phyloP scores from a whole-genome alignment of 2,888 invertebrate genomes.

The Plutella xylostella region DNA sequence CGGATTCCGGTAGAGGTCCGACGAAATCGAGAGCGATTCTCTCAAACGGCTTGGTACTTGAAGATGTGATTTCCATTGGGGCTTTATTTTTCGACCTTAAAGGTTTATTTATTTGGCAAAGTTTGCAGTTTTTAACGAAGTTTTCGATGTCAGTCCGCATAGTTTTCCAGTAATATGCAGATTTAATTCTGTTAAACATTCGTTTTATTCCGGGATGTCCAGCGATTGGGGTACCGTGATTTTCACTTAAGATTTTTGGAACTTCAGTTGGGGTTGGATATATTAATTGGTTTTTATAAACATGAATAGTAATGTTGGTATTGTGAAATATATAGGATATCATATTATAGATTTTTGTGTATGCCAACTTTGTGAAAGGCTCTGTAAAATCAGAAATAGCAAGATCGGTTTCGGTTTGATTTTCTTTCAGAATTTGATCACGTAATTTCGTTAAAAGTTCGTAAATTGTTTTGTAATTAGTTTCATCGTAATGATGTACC shows the following conservation, averaged over 20 bases:
- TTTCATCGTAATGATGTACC: too few species aligned
- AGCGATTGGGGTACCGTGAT: background rate
- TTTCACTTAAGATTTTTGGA: background rate
- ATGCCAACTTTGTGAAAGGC: background rate
- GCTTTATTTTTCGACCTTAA: too few species aligned
- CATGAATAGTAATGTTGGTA: too few species aligned
- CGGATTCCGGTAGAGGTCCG: background rate
- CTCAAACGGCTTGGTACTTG: conserved; percentile 19
- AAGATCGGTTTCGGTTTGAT: too few species aligned
- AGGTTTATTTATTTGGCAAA: conserved; percentile 14
- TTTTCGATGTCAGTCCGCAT: conserved; percentile 19
- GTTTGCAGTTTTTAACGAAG: conserved; percentile 15
- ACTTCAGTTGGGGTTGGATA: too few species aligned
- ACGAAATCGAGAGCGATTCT: conserved; percentile 11
- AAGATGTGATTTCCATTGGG: conserved; percentile 14
- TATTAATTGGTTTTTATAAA: too few species aligned
- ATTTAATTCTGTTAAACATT: conserved; percentile 18
- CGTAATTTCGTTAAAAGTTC: too few species aligned
- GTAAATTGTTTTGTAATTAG: too few species aligned
- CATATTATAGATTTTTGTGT: too few species aligned
- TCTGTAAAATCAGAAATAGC: conserved; percentile 1
- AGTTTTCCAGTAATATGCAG: conserved; percentile 15
- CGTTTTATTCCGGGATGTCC: conserved; percentile 14
- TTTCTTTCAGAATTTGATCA: too few species aligned
- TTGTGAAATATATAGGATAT: too few species aligned